These are phyloP conservation scores for Harmothoe impar DNA, from an alignment of 2,888 invertebrate genomes.

Conservation along the genomic window DNA sequence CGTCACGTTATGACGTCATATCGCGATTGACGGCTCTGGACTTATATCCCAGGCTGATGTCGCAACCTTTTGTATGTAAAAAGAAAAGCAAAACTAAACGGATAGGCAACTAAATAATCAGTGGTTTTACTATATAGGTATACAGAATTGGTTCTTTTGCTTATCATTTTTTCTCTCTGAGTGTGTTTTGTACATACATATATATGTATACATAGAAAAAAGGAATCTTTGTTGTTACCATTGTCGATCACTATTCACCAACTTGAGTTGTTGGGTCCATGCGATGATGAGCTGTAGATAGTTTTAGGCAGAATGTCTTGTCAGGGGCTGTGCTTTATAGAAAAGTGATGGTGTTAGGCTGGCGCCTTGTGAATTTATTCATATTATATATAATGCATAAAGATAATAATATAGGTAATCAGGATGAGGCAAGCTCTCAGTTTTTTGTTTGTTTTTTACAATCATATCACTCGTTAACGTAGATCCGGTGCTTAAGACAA, in stretches of 20 bases:
- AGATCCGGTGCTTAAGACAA: constrained; percentile 55
- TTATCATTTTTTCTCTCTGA: not conserved
- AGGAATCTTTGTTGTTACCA: not conserved
- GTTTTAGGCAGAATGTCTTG: not conserved
- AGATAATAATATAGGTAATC: not conserved
- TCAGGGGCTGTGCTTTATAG: not conserved
- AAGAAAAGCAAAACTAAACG: not conserved
- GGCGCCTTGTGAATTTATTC: not conserved
- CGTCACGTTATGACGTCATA: not conserved
- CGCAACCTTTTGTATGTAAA: not conserved
- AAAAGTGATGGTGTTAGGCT: not conserved
- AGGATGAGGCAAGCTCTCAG: not conserved
- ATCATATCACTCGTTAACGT: constrained; percentile 49
- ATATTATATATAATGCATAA: no score
- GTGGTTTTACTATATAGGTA: constrained; percentile 15
- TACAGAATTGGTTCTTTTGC: not conserved
- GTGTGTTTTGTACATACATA: not conserved
- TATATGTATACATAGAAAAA: not conserved
- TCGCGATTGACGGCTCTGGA: not conserved
- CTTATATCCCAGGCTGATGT: not conserved
- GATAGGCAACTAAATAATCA: not conserved
- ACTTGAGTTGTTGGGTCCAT: constrained; percentile 14
- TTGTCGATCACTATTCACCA: not conserved
- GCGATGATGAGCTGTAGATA: not conserved
- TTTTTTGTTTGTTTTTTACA: not conserved